A percentile compares a stretch with the other conserved stretches of the same genome.
phyloP scores from a whole-genome alignment of 2,113 vertebrate genomes.

The Leptobrachium leishanense region DNA sequence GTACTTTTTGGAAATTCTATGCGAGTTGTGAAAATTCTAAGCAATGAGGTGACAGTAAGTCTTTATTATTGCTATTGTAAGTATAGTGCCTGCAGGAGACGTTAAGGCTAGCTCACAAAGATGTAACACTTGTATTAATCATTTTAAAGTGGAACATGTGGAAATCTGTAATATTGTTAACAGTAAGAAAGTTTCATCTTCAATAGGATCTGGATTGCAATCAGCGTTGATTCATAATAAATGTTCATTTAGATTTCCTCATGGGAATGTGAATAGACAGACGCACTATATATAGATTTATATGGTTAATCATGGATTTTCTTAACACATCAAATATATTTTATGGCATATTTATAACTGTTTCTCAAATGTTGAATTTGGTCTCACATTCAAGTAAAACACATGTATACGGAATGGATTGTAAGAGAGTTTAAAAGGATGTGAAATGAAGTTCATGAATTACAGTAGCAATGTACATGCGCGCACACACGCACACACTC shows the following conservation, averaged over 20 bases:
- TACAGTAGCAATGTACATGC: too few relatives aligned
- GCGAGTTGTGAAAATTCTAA: neutral
- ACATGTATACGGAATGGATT: too few relatives aligned
- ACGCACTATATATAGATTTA: conserved; percentile 10
- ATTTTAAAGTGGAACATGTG: conserved; percentile 10
- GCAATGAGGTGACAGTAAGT: neutral
- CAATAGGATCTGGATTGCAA: conserved; percentile 39
- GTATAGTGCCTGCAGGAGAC: conserved; percentile 2
- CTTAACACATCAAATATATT: neutral
- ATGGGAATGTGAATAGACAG: neutral
- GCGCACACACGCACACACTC: too few relatives aligned
- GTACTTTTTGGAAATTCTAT: neutral
- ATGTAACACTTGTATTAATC: conserved; percentile 18
- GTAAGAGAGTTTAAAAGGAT: too few relatives aligned
- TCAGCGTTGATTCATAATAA: conserved; percentile 32
- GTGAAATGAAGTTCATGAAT: too few relatives aligned
- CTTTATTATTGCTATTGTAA: neutral
- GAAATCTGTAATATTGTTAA: conserved; percentile 41
- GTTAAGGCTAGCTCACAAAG: conserved; percentile 6
- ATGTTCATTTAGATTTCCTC: conserved; percentile 34
- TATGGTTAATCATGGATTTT: neutral
- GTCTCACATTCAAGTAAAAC: too few relatives aligned
- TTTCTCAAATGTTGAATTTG: too few relatives aligned
- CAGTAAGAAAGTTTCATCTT: conserved; percentile 22
- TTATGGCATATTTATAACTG: neutral